Evolutionary conservation across 2,888 invertebrate species (phyloP), one percentile per base, ranked within the genome.

Genomic region (Plebejus argus): DNA sequence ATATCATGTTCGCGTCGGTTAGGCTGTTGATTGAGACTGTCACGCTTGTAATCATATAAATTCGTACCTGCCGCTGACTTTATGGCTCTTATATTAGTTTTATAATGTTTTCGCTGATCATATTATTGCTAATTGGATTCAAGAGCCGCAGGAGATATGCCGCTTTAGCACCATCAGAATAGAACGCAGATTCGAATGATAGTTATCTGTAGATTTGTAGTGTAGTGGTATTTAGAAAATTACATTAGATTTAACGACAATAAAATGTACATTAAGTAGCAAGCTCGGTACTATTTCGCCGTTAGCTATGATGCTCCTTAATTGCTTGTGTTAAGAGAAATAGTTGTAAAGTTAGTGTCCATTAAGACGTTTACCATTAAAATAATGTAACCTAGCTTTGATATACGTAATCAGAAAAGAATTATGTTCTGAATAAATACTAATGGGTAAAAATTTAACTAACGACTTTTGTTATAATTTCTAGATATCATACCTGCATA

Each of bases 11-110:
- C 84, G 85, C 87, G 86, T 87, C 89, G 84, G 88, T 88, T 91
- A 90, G 91, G 91, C 91, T 89, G 89, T 89, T 91, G 90, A 92
- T 91, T 90, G 90, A 85, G 85, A 84, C 86, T 89, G 89, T 89
- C 89, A 74, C 28, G 49, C 49, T 49, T 28, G 53, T 74, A 74
- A 74, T 74, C 49, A 28, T 49, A 49, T 49, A 28, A 74, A 49
- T 20, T 74, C 74, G 74, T 74, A 49, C 85, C 87, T 88, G 88
- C 85, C 81, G 80, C 78, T 80, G 80, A 49, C 49, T 74, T 74
- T 74, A 74, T 49, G 28, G 74, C 74, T 49, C 53, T 74, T 74
- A 49, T 74, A 74, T 74, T 74, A 49, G 74, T 74, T 74, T 23
- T 74, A 74, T 49, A 53, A 74, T 12, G 72, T 53, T 74, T 23